These are phyloP conservation scores for Telmatherina bonti DNA, from an alignment of 2,797 vertebrate species.

Conservation along the genomic window DNA sequence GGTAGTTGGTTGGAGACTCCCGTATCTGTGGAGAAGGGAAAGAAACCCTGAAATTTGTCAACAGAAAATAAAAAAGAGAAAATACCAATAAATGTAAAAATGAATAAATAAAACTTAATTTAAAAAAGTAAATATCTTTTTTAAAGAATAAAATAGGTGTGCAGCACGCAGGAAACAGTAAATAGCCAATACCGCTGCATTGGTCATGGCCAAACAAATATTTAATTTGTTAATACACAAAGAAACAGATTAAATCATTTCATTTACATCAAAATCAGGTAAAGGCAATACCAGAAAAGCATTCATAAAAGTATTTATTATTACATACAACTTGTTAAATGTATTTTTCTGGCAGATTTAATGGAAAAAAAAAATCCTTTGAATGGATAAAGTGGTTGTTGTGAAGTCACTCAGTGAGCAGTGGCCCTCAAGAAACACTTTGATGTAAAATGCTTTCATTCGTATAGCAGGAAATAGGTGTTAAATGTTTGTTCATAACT, in stretches of 20 bases:
- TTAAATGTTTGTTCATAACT: too few relatives aligned
- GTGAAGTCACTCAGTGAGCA: too few relatives aligned
- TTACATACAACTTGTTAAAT: background rate
- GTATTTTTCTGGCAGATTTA: too few relatives aligned
- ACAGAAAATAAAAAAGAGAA: conserved; percentile 42
- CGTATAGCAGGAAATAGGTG: too few relatives aligned
- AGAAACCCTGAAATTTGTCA: conserved; percentile 31
- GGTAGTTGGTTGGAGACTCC: conserved; percentile 36
- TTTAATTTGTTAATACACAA: conserved; percentile 11
- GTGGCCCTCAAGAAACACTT: too few relatives aligned
- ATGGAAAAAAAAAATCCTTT: too few relatives aligned
- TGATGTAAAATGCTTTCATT: too few relatives aligned
- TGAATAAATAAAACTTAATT: conserved; percentile 10
- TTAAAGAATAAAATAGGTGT: background rate
- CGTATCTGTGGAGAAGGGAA: conserved; percentile 23
- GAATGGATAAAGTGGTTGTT: too few relatives aligned
- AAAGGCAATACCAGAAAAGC: background rate
- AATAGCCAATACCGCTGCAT: conserved; percentile 27
- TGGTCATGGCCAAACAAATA: conserved; percentile 15
- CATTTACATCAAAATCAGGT: background rate
- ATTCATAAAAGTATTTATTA: background rate
- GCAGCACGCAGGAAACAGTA: conserved; percentile 29
- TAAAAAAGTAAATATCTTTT: too few relatives aligned
- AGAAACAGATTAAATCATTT: background rate
- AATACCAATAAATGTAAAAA: too few relatives aligned